These are phyloP conservation scores for Microcebus griseorufus DNA, from an alignment of 2,113 vertebrate species.

Conservation along the genomic window DNA sequence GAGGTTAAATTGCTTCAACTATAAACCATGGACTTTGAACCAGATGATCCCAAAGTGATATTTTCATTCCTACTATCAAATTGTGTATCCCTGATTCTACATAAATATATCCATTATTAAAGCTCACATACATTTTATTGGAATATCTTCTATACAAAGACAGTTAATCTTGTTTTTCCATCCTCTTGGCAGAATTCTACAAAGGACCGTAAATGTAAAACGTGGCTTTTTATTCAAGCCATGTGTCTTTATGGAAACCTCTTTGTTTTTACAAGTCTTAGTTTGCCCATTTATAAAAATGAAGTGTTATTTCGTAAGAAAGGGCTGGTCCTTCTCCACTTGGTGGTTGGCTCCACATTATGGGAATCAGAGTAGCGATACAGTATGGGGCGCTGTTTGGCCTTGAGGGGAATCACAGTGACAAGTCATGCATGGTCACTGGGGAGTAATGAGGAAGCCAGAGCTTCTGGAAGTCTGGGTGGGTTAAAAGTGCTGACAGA, in stretches of 20 bases:
- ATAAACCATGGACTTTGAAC: neutral
- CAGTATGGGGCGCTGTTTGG: neutral
- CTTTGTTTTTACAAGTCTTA: neutral
- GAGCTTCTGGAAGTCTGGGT: neutral
- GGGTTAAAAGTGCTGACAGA: neutral
- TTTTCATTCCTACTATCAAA: neutral
- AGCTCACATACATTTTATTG: neutral
- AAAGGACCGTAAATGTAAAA: neutral
- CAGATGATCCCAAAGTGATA: neutral
- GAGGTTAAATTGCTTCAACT: neutral
- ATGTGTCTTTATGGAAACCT: neutral
- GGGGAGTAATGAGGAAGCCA: neutral
- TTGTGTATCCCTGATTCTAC: neutral
- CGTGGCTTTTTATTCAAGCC: neutral
- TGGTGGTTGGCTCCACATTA: neutral
- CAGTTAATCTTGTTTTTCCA: neutral
- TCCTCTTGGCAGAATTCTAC: neutral
- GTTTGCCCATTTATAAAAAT: neutral
- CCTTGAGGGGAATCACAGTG: neutral
- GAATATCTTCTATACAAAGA: neutral
- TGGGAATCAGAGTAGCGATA: neutral
- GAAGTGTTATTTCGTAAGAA: neutral
- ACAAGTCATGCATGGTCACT: accelerated
- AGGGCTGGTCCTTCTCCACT: neutral
- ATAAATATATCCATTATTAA: neutral